phyloP scores from a whole-genome alignment of 2,113 vertebrate species.

The Synchiropus splendidus region DNA sequence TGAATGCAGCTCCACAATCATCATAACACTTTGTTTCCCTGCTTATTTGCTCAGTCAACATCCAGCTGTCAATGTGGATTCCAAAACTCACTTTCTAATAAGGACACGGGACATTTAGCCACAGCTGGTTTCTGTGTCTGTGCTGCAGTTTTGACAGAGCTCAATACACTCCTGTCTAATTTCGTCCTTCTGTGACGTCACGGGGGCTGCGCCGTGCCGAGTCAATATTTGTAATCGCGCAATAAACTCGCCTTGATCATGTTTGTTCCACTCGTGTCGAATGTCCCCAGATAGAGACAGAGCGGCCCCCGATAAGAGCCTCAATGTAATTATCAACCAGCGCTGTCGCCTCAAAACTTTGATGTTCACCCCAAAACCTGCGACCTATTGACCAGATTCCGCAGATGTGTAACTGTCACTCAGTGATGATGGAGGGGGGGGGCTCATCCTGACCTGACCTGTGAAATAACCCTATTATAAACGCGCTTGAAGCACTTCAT shows the following conservation, averaged over 20 bases:
- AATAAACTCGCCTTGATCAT: constrained; percentile 61
- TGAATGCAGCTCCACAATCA: too few relatives aligned
- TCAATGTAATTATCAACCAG: constrained; percentile 61
- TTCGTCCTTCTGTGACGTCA: constrained; percentile 11
- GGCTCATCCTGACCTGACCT: too few relatives aligned
- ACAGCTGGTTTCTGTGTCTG: background rate
- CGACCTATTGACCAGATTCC: constrained; percentile 40
- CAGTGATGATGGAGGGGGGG: too few relatives aligned
- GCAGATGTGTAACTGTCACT: background rate
- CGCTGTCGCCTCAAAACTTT: constrained; percentile 34
- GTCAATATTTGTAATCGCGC: constrained; percentile 48
- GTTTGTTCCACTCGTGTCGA: constrained; percentile 50
- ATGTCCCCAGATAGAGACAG: constrained; percentile 51
- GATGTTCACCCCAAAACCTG: constrained; percentile 41
- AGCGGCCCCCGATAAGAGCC: constrained; percentile 44
- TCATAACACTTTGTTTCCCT: too few relatives aligned
- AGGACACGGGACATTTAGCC: too few relatives aligned
- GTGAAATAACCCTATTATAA: too few relatives aligned
- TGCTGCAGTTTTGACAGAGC: background rate
- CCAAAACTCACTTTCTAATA: too few relatives aligned
- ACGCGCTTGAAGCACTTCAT: too few relatives aligned
- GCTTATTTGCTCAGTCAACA: too few relatives aligned
- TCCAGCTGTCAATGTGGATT: too few relatives aligned
- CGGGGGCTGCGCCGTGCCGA: background rate
- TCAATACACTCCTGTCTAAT: background rate